A percentile compares a stretch with the other conserved stretches of the same genome.
These are phyloP conservation scores for Macrosteles quadrilineatus DNA, from an alignment of 1,140 invertebrate species.

Conservation along the genomic window DNA sequence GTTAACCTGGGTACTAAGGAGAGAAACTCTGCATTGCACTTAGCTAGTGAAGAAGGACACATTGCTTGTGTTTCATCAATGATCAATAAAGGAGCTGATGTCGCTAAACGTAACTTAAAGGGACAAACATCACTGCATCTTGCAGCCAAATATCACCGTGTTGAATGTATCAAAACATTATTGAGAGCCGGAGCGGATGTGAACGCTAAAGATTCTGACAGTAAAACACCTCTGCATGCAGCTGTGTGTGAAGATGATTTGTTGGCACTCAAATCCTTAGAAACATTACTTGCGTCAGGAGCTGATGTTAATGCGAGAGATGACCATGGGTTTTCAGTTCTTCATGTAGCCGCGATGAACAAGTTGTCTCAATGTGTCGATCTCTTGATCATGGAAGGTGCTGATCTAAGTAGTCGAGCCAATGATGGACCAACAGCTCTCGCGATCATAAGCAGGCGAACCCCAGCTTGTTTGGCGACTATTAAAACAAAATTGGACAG, in stretches of 20 bases:
- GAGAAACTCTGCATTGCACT: conserved; percentile 69
- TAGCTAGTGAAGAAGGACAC: conserved; percentile 74
- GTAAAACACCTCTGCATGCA: conserved; percentile 73
- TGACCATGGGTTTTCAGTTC: conserved; percentile 84
- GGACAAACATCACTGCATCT: conserved; percentile 79
- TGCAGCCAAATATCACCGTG: conserved; percentile 70
- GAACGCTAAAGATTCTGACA: conserved; percentile 74
- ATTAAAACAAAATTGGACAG: conserved; percentile 74
- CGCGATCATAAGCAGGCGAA: conserved; percentile 79
- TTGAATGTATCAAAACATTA: conserved; percentile 75
- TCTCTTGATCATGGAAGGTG: conserved; percentile 77
- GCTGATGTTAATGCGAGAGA: conserved; percentile 84
- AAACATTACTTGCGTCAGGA: conserved; percentile 70
- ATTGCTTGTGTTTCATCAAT: conserved; percentile 66
- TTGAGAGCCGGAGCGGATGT: conserved; percentile 71
- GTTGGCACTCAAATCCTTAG: conserved; percentile 72
- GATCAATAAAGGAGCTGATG: conserved; percentile 69
- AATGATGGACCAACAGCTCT: conserved; percentile 80
- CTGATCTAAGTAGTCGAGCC: conserved; percentile 79
- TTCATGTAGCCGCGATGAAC: conserved; percentile 84
- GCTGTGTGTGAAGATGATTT: conserved; percentile 75
- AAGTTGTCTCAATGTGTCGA: conserved; percentile 82
- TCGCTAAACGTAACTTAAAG: conserved; percentile 67
- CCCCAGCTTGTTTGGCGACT: conserved; percentile 74
- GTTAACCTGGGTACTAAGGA: conserved; percentile 40